These are phyloP conservation scores for Trichomalopsis sarcophagae DNA, from an alignment of 1,140 invertebrate species.

Conservation along the genomic window DNA sequence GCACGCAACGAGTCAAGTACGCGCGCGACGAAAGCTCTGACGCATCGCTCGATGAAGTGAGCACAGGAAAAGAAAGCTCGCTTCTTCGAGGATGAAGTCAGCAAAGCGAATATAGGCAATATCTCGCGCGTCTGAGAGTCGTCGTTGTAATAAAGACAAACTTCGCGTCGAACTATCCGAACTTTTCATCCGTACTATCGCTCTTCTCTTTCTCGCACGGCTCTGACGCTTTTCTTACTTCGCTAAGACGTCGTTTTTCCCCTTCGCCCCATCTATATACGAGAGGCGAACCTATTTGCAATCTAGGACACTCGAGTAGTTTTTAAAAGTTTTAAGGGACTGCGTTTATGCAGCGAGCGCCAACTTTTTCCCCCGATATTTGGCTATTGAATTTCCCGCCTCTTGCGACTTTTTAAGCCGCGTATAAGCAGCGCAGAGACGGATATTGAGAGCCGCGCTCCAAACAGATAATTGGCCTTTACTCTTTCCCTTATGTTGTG, in stretches of 20 bases:
- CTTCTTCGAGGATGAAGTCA: background rate
- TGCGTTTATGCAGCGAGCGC: slow-evolving; percentile 1
- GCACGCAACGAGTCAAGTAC: too few species aligned
- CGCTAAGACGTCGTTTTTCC: background rate
- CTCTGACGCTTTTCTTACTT: slow-evolving; percentile 3
- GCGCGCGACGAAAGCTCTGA: too few species aligned
- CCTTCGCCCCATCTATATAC: background rate
- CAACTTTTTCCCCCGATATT: slow-evolving; percentile 17
- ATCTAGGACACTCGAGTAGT: slow-evolving; percentile 23
- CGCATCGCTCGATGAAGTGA: background rate
- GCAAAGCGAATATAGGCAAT: slow-evolving; percentile 29
- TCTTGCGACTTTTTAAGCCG: background rate
- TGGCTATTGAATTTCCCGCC: background rate
- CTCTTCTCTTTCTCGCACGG: background rate
- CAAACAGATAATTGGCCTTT: background rate
- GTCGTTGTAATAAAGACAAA: slow-evolving; percentile 37
- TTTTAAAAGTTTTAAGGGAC: slow-evolving; percentile 22
- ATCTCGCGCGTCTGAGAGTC: background rate
- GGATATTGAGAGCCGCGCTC: background rate
- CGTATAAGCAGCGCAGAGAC: background rate
- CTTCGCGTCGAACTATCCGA: slow-evolving; percentile 33
- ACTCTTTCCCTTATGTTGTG: background rate
- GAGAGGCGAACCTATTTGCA: slow-evolving; percentile 29
- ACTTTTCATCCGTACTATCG: slow-evolving; percentile 17
- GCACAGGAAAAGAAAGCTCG: background rate